Percentiles rank a stretch among this genome's conserved stretches.
Conservation (phyloP, 2,797 vertebrate genomes). For the Cygnus olor region DNA sequence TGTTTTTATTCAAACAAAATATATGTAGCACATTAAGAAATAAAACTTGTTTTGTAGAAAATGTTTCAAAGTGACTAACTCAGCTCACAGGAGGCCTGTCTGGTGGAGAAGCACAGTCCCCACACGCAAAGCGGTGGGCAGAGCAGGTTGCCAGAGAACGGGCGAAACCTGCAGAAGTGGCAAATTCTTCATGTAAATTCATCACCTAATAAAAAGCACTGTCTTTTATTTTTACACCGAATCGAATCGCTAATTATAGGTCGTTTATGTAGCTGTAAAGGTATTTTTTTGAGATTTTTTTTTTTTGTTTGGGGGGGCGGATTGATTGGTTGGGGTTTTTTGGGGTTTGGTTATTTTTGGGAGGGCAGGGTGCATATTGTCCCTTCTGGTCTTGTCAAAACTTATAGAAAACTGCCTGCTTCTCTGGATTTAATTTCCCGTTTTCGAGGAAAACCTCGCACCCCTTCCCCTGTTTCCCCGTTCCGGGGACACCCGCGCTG, state of each 20-base stretch:
- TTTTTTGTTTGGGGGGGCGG: neutral
- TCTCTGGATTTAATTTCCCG: neutral
- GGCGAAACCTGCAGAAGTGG: neutral
- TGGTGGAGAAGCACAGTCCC: neutral
- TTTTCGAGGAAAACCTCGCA: neutral
- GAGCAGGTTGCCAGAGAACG: neutral
- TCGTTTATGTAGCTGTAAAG: neutral
- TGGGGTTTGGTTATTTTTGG: too few relatives aligned
- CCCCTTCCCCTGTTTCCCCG: neutral
- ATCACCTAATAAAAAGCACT: too few relatives aligned
- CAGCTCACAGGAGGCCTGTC: neutral
- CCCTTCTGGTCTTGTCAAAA: neutral
- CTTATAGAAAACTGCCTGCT: neutral
- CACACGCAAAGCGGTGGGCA: neutral
- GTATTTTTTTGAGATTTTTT: neutral
- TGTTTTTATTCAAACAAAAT: neutral
- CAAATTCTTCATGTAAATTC: neutral
- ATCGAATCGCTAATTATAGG: too few relatives aligned
- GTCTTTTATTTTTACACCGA: neutral
- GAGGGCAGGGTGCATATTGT: neutral
- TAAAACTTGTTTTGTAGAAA: neutral
- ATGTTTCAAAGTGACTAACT: rapidly evolving
- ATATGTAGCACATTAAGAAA: neutral
- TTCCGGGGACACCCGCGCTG: neutral
- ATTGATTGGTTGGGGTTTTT: too few relatives aligned